These are phyloP conservation scores for Clamator glandarius DNA, from an alignment of 2,797 vertebrate species.

Conservation along the genomic window DNA sequence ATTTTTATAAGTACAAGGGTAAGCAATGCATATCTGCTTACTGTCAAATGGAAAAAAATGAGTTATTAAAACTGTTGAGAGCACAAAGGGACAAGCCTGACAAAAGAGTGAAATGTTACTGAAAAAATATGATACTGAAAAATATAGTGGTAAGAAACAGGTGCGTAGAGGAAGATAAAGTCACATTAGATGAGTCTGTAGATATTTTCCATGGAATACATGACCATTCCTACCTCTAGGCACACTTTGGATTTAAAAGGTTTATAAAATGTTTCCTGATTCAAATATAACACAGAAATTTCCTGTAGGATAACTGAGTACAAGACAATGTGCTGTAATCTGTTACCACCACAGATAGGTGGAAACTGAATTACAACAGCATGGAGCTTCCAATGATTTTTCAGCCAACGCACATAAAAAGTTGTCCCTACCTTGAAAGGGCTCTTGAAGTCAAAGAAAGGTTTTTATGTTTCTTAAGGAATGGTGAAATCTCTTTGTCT, in stretches of 20 bases:
- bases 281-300: background rate
- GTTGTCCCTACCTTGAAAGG: background rate
- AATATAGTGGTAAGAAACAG: background rate
- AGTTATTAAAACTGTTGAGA: background rate
- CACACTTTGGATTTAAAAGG: background rate
- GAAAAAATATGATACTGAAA: background rate
- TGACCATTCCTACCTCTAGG: background rate
- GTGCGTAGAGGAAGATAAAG: background rate
- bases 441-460: background rate
- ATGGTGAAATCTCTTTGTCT: background rate
- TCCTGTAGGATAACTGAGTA: background rate
- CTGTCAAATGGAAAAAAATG: background rate
- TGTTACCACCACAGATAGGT: background rate
- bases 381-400: background rate
- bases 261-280: background rate
- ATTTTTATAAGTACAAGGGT: background rate
- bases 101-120: background rate
- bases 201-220: background rate
- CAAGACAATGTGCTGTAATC: background rate
- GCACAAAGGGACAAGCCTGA: background rate
- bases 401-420: background rate
- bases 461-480: background rate
- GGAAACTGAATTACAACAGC: background rate
- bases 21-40: background rate
- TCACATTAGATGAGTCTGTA: background rate